Evolutionary conservation across 2,888 invertebrate species (phyloP), one percentile per base, ranked within the genome.

Genomic region (Drosophila recens): DNA sequence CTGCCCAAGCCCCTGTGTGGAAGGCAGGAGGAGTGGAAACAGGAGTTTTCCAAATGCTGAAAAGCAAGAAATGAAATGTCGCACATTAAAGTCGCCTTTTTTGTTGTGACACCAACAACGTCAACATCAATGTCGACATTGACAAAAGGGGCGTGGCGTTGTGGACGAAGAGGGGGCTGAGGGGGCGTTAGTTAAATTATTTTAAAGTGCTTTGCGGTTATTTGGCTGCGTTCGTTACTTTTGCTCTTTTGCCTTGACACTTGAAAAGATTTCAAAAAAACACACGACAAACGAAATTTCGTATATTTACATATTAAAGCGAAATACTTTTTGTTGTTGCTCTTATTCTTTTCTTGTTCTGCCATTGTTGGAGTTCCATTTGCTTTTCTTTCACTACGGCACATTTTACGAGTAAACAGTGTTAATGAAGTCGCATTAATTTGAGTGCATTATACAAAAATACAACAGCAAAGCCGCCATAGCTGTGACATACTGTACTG

Each of bases 381-480:
- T 82, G 68, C 45, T 63, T 76, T 63, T 48, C 62, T 65, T 57
- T 53, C 75, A 65, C 72, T 65, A 58, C 66, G 62, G 65, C 71
- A 66, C 77, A 67, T 84, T 83, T 82, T 74, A 71, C 74, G 72
- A 72, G 89, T 87, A 88, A 88, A 88, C 80, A 89, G 80, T 84
- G 89, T 87, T 89, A 87, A 87, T 87, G 87, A 87, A 87, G 86
- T 87, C 84, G 84, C 86, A 87, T 87, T 87, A 82, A 84, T 87
- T 87, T 87, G 75, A 82, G 89, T 84, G 80, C 80, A 82, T 82
- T 82, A 80, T 68, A 58, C 75, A 78, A 63, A 72, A 69, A 80
- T 74, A 77, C 67, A 68, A 75, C 53, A 45, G 72, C 49, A 53
- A 59, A 34, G 27, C 62, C 43, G 33, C 58, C 72, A 45, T 54